These are phyloP conservation scores for Orius insidiosus DNA, from an alignment of 1,140 invertebrate genomes.

Conservation along the genomic window DNA sequence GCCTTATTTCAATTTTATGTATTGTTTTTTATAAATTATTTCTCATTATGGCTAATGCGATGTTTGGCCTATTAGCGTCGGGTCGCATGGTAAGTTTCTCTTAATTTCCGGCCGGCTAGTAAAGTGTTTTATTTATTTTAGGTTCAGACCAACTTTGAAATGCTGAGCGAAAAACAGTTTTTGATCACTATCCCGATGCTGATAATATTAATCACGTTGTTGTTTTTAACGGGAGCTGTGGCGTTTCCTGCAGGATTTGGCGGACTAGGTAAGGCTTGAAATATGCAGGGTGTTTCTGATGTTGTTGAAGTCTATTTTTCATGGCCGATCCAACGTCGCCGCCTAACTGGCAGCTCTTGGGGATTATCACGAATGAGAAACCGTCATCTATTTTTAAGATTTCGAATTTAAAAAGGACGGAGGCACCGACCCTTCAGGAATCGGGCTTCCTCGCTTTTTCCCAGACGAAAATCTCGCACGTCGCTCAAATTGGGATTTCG, in stretches of 20 bases:
- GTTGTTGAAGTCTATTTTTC: constrained; percentile 77
- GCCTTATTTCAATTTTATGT: no score
- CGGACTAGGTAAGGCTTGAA: constrained; percentile 47
- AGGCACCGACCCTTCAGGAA: constrained; percentile 28
- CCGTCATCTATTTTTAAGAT: constrained; percentile 94
- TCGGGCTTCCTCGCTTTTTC: constrained; percentile 45
- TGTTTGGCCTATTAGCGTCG: constrained; percentile 14
- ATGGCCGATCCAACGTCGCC: constrained; percentile 77
- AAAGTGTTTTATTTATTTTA: constrained; percentile 2
- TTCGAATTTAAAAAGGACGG: constrained; percentile 61
- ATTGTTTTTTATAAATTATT: neutral
- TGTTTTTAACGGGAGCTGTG: constrained; percentile 74
- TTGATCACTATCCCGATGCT: constrained; percentile 81
- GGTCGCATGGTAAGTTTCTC: constrained; percentile 13
- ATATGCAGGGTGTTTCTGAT: constrained; percentile 8
- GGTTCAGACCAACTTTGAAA: constrained; percentile 87
- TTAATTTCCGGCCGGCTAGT: neutral
- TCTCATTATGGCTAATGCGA: constrained; percentile 3
- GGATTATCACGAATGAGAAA: constrained; percentile 79
- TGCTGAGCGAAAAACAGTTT: constrained; percentile 66
- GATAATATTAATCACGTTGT: constrained; percentile 89
- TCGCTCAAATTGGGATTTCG: constrained; percentile 89
- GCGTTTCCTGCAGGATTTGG: constrained; percentile 71
- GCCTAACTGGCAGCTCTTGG: constrained; percentile 84
- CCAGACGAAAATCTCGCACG: constrained; percentile 58